These are phyloP conservation scores for Sisor rabdophorus DNA, from an alignment of 2,113 vertebrate genomes.

Conservation along the genomic window DNA sequence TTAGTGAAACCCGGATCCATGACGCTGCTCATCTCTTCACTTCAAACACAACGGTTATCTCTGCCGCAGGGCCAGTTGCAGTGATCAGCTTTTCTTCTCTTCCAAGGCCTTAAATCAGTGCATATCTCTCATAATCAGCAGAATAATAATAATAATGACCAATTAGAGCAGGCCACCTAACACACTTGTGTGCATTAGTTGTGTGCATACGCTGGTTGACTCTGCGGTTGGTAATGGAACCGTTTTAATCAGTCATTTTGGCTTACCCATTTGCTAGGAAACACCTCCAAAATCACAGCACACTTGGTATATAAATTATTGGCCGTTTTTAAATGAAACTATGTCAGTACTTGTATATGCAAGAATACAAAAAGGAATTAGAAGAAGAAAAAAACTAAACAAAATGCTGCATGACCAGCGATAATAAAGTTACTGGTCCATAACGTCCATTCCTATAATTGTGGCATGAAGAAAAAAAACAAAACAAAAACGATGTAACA, in stretches of 20 bases:
- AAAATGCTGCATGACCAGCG: constrained; percentile 43
- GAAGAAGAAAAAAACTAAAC: constrained; percentile 44
- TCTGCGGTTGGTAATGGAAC: background rate
- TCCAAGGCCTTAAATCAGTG: constrained; percentile 34
- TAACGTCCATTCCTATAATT: constrained; percentile 50
- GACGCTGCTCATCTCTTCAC: background rate
- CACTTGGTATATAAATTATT: constrained; percentile 67
- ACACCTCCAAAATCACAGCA: constrained; percentile 57
- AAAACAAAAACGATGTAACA: constrained; percentile 25
- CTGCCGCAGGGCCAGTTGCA: constrained; percentile 39
- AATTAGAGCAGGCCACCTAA: constrained; percentile 28
- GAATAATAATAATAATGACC: constrained; percentile 22
- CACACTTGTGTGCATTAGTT: constrained; percentile 9
- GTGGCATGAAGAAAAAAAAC: constrained; percentile 30
- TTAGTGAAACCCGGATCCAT: background rate
- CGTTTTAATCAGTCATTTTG: constrained; percentile 41
- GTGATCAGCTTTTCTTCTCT: constrained; percentile 41
- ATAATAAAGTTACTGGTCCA: constrained; percentile 73
- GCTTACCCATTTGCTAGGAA: constrained; percentile 50
- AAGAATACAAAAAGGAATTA: constrained; percentile 36
- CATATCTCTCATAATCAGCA: constrained; percentile 33
- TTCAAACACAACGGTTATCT: background rate
- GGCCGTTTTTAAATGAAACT: constrained; percentile 63
- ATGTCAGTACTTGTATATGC: constrained; percentile 54
- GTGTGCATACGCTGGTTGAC: background rate